Evolutionary conservation across 1,140 invertebrate genomes (phyloP).

Genomic region (Carposina sasakii): DNA sequence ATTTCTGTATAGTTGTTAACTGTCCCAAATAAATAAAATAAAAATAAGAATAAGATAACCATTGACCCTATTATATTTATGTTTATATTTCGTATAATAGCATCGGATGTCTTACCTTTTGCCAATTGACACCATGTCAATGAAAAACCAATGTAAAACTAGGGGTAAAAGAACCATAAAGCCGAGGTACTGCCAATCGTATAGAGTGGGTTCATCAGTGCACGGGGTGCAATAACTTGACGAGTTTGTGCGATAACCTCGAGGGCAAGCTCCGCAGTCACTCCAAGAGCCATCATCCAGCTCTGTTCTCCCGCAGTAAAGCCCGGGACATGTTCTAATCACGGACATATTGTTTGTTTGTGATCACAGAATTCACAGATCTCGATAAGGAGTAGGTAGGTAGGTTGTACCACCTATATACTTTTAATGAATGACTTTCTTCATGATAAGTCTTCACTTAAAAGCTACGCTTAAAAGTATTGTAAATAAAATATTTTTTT

Average conservation of each 20-base stretch:
- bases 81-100: no score
- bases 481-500: no score
- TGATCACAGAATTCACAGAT: no score
- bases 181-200: conserved; percentile 95
- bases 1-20: no score
- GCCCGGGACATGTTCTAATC: conserved; percentile 81
- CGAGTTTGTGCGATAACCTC: conserved; percentile 77
- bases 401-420: no score
- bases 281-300: conserved; percentile 80
- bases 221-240: conserved; percentile 81
- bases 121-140: conserved; percentile 86
- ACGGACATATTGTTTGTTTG: conserved; percentile 43
- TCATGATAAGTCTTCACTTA: no score
- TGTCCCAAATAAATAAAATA: no score
- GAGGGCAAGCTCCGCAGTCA: conserved; percentile 88
- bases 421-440: no score
- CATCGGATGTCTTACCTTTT: conserved; percentile 80
- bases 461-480: no score
- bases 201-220: conserved; percentile 82
- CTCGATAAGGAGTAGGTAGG: no score
- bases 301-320: conserved; percentile 86
- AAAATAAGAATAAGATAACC: no score
- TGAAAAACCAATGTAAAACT: conserved; percentile 93
- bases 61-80: no score
- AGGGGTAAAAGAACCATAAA: conserved; percentile 92